Evolutionary conservation across 2,888 invertebrate genomes (phyloP), one percentile per base, ranked within the genome.

Genomic region (Rhagophthalmus giganteus): DNA sequence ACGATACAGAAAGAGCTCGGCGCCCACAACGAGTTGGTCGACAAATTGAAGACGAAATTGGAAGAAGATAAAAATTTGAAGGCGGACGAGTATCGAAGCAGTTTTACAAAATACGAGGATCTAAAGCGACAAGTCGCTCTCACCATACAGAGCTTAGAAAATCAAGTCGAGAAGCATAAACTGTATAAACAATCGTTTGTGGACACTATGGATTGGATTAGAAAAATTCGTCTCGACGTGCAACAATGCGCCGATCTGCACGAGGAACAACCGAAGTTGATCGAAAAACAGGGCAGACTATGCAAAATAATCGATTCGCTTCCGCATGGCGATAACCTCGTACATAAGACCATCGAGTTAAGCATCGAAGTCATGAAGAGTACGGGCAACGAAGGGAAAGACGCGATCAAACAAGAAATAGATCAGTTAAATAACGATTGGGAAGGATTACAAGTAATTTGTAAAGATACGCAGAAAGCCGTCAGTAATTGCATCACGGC

Each of bases 191-290:
- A 87, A 61, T 85, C 87, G 0, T 86, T 87, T 62, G 88, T 88
- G 64, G 87, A 85, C 63, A 87, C 90, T 47, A 84, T 87, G 46
- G 94, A 95, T 61, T 94, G 91, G 90, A 81, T 95, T 13, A 81
- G 90, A 15, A 86, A 85, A 64, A 83, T 86, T 9, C 84, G 88
- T 65, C 80, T 88, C n/a, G 87, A 89, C 59, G 83, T 92, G 15
- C 92, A 93, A 66, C 87, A 90, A 62, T 87, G 88, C 60, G 85
- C 89, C 2, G 92, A 94, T 70, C 87, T 90, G 0, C 93, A 93
- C 67, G 94, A 94, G 2, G 94, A 94, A 68, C 87, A 88, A 60
- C 85, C 86, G 37, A 82, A 83, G 41, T 86, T 89, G 0, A 79
- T 86, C 46, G 84, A 87, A 61, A 90, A 92, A 69, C 82, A 90